Evolutionary conservation across 2,888 invertebrate genomes (phyloP), one percentile per base, ranked within the genome.

Genomic region (Amaurobius ferox): DNA sequence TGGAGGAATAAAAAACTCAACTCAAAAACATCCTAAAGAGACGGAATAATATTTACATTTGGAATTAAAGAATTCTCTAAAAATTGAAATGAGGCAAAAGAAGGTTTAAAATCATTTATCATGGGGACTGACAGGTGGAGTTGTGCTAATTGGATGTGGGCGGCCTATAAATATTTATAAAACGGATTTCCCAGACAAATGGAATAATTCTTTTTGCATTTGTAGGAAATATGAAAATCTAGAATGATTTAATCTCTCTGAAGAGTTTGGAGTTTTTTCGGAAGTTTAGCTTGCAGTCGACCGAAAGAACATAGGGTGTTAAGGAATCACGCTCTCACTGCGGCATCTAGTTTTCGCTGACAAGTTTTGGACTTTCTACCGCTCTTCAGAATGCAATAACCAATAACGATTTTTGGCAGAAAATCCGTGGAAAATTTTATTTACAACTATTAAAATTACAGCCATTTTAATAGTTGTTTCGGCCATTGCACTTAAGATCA

Each of bases 1-100:
- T 13, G 16, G 16, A 55, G 1, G 55, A 23, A 55, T 19, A 55
- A 55, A 23, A 55, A n/a, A n/a, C 19, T 55, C 23, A 55, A 23
- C 23, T 19, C 19, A 55, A 55, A 44, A 44, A 55, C 55, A 16
- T 55, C 55, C 23, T 1, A n/a, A 55, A 6, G 55, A 55, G 23
- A 55, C 23, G 55, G 55, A 55, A 55, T 55, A 23, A 55, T 55
- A 55, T 55, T 55, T 55, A 55, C 55, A 23, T 55, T 55, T 55
- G 5, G 23, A 55, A 23, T 16, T 13, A 55, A 55, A 55, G 23
- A 55, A 55, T 23, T 5, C 2, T 6, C 3, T 6, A 3, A 55
- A 55, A 23, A 19, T 23, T 16, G 55, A 55, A 55, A 55, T 3
- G 23, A 55, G 55, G 55, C 5, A 11, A 3, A 23, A 23, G 55